Percentiles rank a stretch among this genome's conserved stretches.
Conservation (phyloP, 1,140 invertebrate genomes). For the Apolygus lucorum region DNA sequence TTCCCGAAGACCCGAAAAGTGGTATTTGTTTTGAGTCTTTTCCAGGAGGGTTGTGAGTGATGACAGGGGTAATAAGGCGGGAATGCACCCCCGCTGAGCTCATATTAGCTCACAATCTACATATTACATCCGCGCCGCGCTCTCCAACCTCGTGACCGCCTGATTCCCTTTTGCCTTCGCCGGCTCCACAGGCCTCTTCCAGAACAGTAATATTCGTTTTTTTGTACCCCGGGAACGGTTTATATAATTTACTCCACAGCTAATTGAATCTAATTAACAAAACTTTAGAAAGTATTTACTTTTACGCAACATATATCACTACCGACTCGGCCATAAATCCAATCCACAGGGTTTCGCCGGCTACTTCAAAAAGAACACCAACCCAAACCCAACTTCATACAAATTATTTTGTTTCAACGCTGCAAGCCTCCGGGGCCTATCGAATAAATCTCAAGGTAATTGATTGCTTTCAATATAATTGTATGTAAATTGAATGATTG, state of each 20-base stretch:
- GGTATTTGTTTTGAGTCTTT: not conserved
- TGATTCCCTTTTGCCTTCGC: too few relatives aligned
- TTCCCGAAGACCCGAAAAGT: too few relatives aligned
- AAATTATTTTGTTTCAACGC: not conserved
- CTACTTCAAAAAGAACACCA: not conserved
- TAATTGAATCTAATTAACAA: constrained; percentile 2
- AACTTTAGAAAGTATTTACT: not conserved
- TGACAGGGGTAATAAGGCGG: not conserved
- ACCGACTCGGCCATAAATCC: not conserved
- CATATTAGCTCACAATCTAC: not conserved
- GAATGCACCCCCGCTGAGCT: not conserved
- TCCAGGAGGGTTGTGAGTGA: not conserved
- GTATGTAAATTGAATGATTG: not conserved
- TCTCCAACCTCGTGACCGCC: not conserved
- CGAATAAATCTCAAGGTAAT: not conserved
- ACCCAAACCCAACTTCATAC: not conserved
- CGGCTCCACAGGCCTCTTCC: too few relatives aligned
- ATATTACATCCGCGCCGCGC: not conserved
- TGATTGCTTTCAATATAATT: not conserved
- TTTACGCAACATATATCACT: not conserved
- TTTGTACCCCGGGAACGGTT: not conserved
- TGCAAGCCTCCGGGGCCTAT: not conserved
- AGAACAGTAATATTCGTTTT: not conserved
- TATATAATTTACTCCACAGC: not conserved
- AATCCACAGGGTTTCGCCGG: too few relatives aligned